Percentiles rank a stretch among this genome's conserved stretches.
These are phyloP conservation scores for Amniataba percoides DNA, from an alignment of 2,797 vertebrate species.

Conservation along the genomic window DNA sequence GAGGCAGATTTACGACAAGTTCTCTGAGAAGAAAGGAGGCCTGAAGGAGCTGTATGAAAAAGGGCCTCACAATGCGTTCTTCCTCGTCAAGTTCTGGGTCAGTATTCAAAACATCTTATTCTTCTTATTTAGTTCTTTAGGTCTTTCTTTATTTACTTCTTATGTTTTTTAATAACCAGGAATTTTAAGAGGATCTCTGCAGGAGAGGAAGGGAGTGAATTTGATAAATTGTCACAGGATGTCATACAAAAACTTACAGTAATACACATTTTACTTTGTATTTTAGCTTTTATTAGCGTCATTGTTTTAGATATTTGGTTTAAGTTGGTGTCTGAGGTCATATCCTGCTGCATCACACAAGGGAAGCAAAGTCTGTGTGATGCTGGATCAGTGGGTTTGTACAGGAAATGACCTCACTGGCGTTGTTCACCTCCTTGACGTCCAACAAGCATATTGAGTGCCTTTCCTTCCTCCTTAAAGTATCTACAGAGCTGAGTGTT, in stretches of 20 bases:
- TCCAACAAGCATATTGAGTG: neutral
- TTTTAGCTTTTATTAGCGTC: neutral
- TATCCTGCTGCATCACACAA: neutral
- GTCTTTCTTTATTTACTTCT: too few relatives aligned
- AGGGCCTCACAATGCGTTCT: conserved; percentile 94
- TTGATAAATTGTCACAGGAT: neutral
- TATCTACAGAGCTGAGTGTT: neutral
- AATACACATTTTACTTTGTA: neutral
- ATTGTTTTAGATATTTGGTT: neutral
- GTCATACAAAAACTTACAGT: neutral
- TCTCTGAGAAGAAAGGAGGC: conserved; percentile 96
- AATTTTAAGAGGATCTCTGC: neutral
- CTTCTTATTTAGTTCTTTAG: neutral
- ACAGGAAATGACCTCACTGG: neutral
- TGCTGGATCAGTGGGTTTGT: neutral
- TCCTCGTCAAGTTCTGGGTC: conserved; percentile 97
- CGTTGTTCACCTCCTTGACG: neutral
- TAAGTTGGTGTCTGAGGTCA: neutral
- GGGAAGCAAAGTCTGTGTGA: conserved; percentile 18
- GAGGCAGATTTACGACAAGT: conserved; percentile 98
- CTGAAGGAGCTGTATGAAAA: conserved; percentile 96
- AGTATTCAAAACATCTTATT: conserved; percentile 53
- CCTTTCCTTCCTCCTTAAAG: neutral
- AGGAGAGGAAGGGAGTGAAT: neutral
- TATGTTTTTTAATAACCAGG: neutral